These are phyloP conservation scores for Eupeodes luniger DNA, from an alignment of 2,888 invertebrate species.

Conservation along the genomic window DNA sequence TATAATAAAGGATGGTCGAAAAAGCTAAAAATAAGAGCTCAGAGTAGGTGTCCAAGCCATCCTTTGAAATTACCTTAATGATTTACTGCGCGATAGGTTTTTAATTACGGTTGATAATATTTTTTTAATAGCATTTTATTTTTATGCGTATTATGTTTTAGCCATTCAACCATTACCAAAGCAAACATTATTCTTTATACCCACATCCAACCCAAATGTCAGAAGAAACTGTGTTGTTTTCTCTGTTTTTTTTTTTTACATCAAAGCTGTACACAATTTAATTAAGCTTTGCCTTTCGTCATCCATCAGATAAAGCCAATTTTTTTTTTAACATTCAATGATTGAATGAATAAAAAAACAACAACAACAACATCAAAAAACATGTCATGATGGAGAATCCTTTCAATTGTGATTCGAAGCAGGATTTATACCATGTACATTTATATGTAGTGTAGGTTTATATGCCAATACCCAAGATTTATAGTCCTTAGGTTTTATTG, in stretches of 20 bases:
- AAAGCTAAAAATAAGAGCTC: no score
- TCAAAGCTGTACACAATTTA: not conserved
- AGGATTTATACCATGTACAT: not conserved
- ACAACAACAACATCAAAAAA: not conserved
- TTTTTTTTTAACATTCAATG: not conserved
- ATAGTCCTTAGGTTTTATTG: constrained; percentile 2
- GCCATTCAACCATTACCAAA: no score
- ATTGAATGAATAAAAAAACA: not conserved
- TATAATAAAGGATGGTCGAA: no score
- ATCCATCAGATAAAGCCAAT: not conserved
- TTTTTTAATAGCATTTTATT: no score
- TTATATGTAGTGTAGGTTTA: not conserved
- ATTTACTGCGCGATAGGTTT: no score
- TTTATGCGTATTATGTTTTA: no score
- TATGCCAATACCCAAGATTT: constrained; percentile 13
- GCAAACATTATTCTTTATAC: no score
- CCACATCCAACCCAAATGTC: no score
- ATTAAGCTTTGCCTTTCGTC: not conserved
- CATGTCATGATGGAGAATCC: not conserved
- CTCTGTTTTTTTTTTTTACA: not conserved
- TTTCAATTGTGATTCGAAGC: not conserved
- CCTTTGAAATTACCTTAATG: no score
- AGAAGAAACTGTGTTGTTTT: no score
- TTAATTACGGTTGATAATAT: no score
- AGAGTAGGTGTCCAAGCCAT: no score